Evolutionary conservation across 2,113 vertebrate genomes (phyloP), one percentile per base, ranked within the genome.

Genomic region (Saguinus midas): DNA sequence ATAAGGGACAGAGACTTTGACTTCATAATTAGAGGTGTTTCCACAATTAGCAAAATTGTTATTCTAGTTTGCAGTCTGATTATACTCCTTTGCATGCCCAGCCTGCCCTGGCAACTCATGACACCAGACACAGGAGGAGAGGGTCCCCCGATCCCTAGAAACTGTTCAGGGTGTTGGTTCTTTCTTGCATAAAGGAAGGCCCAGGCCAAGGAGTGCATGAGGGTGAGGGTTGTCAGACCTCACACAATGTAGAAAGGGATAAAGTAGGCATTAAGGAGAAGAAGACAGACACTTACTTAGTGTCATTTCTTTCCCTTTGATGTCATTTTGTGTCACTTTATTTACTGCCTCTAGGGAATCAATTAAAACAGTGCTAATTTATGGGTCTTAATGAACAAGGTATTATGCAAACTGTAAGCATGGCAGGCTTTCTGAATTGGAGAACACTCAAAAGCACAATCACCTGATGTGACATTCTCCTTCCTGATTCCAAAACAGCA

Each of bases 341-440:
- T 97, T 95, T 97, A 90, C 95, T 93, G 73, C 73, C 97, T 98
- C 95, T 73, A 92, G 94, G 96, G 97, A 98, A 95, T 97, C 96
- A 91, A 97, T 96, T 97, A 98, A 98, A 98, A 98, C 96, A 98
- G 97, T 0, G 92, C 85, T 98, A 98, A 98, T 97, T 95, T 98
- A 98, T 97, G 97, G 90, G 78, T 94, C 85, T 97, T 97, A 98
- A 98, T 98, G 94, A 98, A 95, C 90, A 97, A 98, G 97, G 98
- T 96, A 97, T 96, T 97, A 97, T 97, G 95, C 97, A 98, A 98
- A 96, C 97, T 97, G 95, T 88, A 98, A 97, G 95, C 90, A 79
- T 66, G 87, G 96, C 92, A 97, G 95, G 81, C 91, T 94, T 86
- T 92, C 91, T 85, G 78, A 95, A 87, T 58, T 87, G 92, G 90